Base-by-base conservation (phyloP, 2,797 vertebrate genomes). In the Chaenodraco wilsoni region DNA sequence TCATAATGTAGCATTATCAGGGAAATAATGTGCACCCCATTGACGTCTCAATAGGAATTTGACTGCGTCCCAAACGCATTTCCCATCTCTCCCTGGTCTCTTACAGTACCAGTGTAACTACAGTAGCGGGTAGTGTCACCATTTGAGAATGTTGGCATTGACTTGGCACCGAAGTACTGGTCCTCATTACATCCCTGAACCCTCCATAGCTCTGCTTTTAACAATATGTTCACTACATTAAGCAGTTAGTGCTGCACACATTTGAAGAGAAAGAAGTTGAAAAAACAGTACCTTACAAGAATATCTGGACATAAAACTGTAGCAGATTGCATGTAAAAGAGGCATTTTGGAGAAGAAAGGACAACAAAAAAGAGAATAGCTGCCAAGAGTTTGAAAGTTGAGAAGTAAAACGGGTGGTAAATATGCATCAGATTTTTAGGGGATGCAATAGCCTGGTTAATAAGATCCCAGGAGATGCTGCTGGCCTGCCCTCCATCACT, bases 391-490 rank as follows among this genome's bases (percentile, higher is more conserved):
- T 23, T 49, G 55, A 72, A 70, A 78, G 65, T 61, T 78, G 59
- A 69, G 51, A 68, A 77, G 60, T 66, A 67, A 66, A 74, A 72
- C 1, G 10, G 56, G 52, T 7, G 9, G 72, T 78, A 76, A 86
- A 90, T 88, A 89, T 85, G 84, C 71, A 83, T 82, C 69, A 67
- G 62, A 54, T 82, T 72, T 73, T 70, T 66, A 79, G 81, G 63
- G 33, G 46, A 65, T 69, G 64, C 78, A 59, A 72, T 48, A 23
- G 70, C 46, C 58, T 71, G 65, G 76, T 85, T 91, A 87, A 91
- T 86, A 88, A 85, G 87, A 78, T 86, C 88, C 88, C 87, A 50
- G 48, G 88, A 91, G 87, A 86, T 43, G 58, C 66, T 19, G 58
- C 69, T 64, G 60, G 57, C 73, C 74, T 82, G 80, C 59, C 74